Percentiles rank a stretch among this genome's conserved stretches.
Evolutionary conservation across 2,888 invertebrate species (phyloP).

Genomic region (Leptinotarsa peninsularis): DNA sequence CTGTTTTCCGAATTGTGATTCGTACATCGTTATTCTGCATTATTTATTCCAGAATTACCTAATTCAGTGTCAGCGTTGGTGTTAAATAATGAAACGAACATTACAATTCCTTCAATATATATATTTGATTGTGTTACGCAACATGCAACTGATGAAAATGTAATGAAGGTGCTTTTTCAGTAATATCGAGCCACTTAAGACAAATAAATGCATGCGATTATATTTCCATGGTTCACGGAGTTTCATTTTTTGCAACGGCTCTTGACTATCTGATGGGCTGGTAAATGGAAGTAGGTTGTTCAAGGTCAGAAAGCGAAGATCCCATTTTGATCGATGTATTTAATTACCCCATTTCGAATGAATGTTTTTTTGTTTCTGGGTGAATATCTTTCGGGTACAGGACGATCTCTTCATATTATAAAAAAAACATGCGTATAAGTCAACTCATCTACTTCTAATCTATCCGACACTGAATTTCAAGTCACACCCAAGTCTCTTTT

Average conservation of each 20-base stretch:
- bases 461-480: too few species aligned
- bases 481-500: too few species aligned
- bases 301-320: conserved; percentile 3
- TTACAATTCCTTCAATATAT: background rate
- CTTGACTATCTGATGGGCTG: background rate
- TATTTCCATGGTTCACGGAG: background rate
- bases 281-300: background rate
- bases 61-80: too few species aligned
- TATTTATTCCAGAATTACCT: too few species aligned
- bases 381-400: background rate
- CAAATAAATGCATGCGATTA: conserved; percentile 10
- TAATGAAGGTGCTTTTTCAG: background rate
- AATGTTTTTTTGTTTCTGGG: background rate
- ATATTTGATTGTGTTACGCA: background rate
- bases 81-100: too few species aligned
- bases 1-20: too few species aligned
- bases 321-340: background rate
- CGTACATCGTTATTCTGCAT: too few species aligned
- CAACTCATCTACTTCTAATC: too few species aligned
- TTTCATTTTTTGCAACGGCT: background rate
- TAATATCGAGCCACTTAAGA: background rate
- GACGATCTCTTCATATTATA: too few species aligned
- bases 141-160: background rate
- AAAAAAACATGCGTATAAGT: too few species aligned
- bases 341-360: background rate